These are phyloP conservation scores for Rhabdornis inornatus DNA, from an alignment of 2,113 vertebrate species.

Conservation along the genomic window DNA sequence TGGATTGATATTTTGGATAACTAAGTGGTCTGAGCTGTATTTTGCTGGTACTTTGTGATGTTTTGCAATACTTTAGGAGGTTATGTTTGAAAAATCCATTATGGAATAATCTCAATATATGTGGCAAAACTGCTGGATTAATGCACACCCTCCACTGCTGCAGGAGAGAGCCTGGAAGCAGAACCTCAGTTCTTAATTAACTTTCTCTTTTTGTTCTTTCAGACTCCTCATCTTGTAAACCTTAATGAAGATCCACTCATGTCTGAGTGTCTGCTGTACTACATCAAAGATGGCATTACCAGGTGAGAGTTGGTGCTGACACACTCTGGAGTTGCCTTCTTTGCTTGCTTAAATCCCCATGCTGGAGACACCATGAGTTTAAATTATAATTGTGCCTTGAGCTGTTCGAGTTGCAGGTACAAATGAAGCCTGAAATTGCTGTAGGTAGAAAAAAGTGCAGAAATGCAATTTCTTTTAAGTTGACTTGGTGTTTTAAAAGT, in stretches of 20 bases:
- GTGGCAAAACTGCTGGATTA: neutral
- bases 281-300: constrained; percentile 98
- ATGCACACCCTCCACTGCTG: neutral
- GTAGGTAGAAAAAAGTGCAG: neutral
- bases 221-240: constrained; percentile 98
- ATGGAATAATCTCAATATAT: neutral
- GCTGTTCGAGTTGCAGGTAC: neutral
- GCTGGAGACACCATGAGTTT: neutral
- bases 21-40: neutral
- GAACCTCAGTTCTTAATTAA: neutral
- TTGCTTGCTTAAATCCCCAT: neutral
- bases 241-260: constrained; percentile 98
- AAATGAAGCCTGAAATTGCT: neutral
- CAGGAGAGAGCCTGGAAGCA: neutral
- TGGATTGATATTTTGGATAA: neutral
- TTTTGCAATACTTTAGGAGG: neutral
- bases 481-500: neutral
- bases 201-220: constrained; percentile 26
- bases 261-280: constrained; percentile 98
- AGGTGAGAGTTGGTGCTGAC: constrained; percentile 74
- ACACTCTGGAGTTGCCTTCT: neutral
- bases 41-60: neutral
- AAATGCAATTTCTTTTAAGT: neutral
- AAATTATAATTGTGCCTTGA: neutral
- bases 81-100: neutral